Evolutionary conservation across 2,888 invertebrate species (phyloP).

Genomic region (Leptinotarsa peninsularis): DNA sequence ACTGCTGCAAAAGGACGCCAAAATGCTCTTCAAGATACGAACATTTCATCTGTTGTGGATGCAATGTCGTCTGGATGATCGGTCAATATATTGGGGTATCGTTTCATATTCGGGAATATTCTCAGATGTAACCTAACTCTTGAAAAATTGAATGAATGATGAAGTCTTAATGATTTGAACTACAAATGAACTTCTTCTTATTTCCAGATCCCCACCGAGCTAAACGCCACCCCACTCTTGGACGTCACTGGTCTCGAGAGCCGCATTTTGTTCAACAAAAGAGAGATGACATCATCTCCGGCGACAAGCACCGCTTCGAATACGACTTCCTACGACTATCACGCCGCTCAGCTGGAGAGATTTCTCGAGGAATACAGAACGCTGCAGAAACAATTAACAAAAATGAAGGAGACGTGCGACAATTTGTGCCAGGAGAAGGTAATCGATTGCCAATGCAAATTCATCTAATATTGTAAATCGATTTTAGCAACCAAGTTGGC

Average conservation of each 20-base stretch:
- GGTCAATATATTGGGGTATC: too few relatives aligned
- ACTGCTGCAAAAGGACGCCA: too few relatives aligned
- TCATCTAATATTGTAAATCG: too few relatives aligned
- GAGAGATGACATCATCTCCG: conserved; percentile 41
- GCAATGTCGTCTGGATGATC: too few relatives aligned
- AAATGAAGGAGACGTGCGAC: conserved; percentile 84
- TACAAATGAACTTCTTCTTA: background rate
- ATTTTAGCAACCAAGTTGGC: too few relatives aligned
- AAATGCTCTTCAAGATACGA: too few relatives aligned
- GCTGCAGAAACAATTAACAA: conserved; percentile 81
- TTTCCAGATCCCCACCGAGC: conserved; percentile 34
- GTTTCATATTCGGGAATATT: too few relatives aligned
- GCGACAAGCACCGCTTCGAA: conserved; percentile 50
- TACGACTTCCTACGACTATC: conserved; percentile 76
- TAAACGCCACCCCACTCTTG: conserved; percentile 73
- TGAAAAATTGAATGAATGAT: too few relatives aligned
- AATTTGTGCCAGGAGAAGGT: conserved; percentile 69
- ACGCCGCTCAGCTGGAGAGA: conserved; percentile 82
- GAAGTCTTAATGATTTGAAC: too few relatives aligned
- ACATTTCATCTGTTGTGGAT: too few relatives aligned
- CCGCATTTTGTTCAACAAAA: conserved; percentile 54
- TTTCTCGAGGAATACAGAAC: conserved; percentile 84
- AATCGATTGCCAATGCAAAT: too few relatives aligned
- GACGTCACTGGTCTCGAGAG: conserved; percentile 71
- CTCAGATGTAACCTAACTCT: too few relatives aligned